These are phyloP conservation scores for Dolichoris vasculosae DNA, from an alignment of 1,140 invertebrate genomes.

Conservation along the genomic window DNA sequence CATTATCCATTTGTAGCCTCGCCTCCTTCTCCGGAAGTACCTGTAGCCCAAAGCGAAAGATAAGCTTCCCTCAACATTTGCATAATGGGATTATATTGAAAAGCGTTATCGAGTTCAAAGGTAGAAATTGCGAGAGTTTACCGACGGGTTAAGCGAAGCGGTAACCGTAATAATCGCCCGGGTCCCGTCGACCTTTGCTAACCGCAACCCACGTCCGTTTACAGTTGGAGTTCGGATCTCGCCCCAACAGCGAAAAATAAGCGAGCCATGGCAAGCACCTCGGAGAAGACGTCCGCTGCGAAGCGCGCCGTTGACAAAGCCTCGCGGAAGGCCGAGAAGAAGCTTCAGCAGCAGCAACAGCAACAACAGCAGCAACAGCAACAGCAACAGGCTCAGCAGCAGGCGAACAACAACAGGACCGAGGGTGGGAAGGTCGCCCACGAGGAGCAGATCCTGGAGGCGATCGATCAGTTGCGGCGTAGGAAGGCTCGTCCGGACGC, in stretches of 20 bases:
- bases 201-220: neutral
- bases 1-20: too few relatives aligned
- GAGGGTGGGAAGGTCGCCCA: conserved; percentile 76
- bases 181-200: too few relatives aligned
- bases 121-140: neutral
- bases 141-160: neutral
- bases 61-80: too few relatives aligned
- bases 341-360: conserved; percentile 25
- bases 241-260: too few relatives aligned
- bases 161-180: too few relatives aligned
- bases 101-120: too few relatives aligned
- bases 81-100: too few relatives aligned
- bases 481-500: conserved; percentile 89
- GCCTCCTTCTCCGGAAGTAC: too few relatives aligned
- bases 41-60: too few relatives aligned
- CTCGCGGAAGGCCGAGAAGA: conserved; percentile 31
- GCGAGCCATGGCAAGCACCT: conserved; percentile 27
- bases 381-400: neutral
- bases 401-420: conserved; percentile 55
- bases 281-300: conserved; percentile 45
- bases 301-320: conserved; percentile 41
- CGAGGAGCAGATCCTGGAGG: conserved; percentile 85
- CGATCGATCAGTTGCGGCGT: conserved; percentile 87
- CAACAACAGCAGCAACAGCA: neutral
- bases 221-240: neutral